phyloP scores from a whole-genome alignment of 2,888 invertebrate genomes.

The Campoplex capitator region DNA sequence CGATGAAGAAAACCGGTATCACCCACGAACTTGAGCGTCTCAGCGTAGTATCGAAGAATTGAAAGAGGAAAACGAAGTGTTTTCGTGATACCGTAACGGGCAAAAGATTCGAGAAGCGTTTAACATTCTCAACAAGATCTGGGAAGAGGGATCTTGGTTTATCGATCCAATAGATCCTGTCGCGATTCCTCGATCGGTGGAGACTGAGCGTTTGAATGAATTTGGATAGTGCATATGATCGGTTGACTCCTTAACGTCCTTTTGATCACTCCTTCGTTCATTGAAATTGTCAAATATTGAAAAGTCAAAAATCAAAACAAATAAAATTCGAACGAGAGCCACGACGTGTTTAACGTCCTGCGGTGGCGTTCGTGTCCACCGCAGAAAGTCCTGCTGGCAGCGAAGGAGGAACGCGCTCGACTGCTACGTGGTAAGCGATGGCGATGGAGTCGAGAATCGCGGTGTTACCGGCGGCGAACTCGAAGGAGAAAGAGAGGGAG shows the following conservation, averaged over 20 bases:
- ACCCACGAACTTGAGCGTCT: conserved; percentile 61
- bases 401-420: conserved; percentile 72
- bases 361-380: conserved; percentile 47
- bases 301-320: neutral
- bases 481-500: conserved; percentile 44
- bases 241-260: neutral
- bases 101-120: conserved; percentile 32
- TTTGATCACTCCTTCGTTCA: neutral
- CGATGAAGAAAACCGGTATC: conserved; percentile 67
- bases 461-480: conserved; percentile 51
- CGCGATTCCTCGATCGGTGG: neutral
- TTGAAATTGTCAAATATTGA: neutral
- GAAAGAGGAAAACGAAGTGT: conserved; percentile 1
- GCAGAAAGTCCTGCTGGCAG: conserved; percentile 66
- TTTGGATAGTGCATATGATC: neutral
- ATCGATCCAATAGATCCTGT: neutral
- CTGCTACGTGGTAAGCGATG: conserved; percentile 69
- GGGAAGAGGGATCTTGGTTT: neutral
- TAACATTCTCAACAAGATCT: conserved; percentile 21
- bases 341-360: conserved; percentile 41
- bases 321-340: neutral
- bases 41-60: conserved; percentile 40
- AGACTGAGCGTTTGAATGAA: neutral
- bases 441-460: conserved; percentile 66
- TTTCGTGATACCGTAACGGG: conserved; percentile 24